These are phyloP conservation scores for Tor tambroides DNA, from an alignment of 2,113 vertebrate genomes.

Conservation along the genomic window DNA sequence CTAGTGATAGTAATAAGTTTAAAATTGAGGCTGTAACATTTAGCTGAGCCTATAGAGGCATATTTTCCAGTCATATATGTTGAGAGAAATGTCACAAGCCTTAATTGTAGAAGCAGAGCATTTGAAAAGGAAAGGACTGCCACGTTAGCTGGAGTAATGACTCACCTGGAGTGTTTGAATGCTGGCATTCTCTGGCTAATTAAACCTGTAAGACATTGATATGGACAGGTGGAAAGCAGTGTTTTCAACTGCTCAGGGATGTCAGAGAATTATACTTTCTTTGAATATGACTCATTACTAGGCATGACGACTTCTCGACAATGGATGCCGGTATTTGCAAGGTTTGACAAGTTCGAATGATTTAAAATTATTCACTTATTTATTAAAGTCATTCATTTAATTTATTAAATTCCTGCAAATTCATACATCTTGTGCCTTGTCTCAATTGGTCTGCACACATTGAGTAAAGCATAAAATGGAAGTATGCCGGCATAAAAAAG, in stretches of 20 bases:
- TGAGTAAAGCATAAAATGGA: slow-evolving; percentile 16
- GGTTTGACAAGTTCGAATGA: background rate
- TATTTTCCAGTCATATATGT: background rate
- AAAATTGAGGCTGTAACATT: background rate
- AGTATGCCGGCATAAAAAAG: background rate
- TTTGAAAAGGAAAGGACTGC: slow-evolving; percentile 4
- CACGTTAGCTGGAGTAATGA: slow-evolving; percentile 3
- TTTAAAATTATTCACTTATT: slow-evolving; percentile 13
- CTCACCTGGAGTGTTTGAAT: slow-evolving; percentile 15
- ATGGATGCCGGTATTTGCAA: background rate
- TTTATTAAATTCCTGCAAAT: slow-evolving; percentile 18
- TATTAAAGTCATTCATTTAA: slow-evolving; percentile 12
- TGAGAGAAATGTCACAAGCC: background rate
- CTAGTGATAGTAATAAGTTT: background rate
- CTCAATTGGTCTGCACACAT: background rate
- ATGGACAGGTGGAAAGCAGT: slow-evolving; percentile 18
- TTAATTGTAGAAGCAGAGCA: background rate
- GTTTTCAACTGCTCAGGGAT: slow-evolving; percentile 15
- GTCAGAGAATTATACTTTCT: slow-evolving; percentile 7
- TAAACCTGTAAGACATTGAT: slow-evolving; percentile 23
- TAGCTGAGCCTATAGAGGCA: background rate
- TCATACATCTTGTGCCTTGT: background rate
- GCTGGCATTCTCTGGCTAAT: slow-evolving; percentile 12
- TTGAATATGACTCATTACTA: slow-evolving; percentile 22
- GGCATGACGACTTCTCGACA: slow-evolving; percentile 9